Percentiles rank a stretch among this genome's conserved stretches.
phyloP scores from a whole-genome alignment of 2,888 invertebrate genomes.

The Cabera pusaria region DNA sequence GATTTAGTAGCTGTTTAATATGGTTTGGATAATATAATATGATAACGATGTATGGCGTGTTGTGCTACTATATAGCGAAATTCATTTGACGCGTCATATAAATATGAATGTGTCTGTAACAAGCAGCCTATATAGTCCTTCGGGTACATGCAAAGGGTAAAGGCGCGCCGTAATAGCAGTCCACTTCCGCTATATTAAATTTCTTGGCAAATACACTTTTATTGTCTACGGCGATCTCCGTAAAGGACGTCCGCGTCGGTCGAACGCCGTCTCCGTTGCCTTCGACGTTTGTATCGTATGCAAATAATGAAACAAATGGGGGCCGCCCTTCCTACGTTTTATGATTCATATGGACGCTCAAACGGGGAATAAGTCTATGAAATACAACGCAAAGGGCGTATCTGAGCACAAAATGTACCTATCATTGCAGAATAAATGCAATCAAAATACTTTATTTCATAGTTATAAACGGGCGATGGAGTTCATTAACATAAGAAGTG shows the following conservation, averaged over 20 bases:
- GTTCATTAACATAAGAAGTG: conserved; percentile 23
- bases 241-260: conserved; percentile 55
- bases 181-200: conserved; percentile 83
- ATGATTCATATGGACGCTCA: conserved; percentile 67
- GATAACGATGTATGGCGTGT: too few relatives aligned
- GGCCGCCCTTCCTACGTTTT: conserved; percentile 63
- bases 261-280: conserved; percentile 56
- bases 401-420: conserved; percentile 43
- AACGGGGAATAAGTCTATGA: conserved; percentile 42
- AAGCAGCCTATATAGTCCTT: conserved; percentile 20
- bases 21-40: not conserved
- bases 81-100: too few relatives aligned
- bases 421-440: conserved; percentile 42
- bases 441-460: conserved; percentile 33
- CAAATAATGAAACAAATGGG: conserved; percentile 75
- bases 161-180: conserved; percentile 67
- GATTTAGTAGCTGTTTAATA: too few relatives aligned
- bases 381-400: conserved; percentile 52
- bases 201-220: conserved; percentile 83
- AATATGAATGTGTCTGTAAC: conserved; percentile 18
- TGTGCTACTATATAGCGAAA: too few relatives aligned
- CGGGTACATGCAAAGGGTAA: conserved; percentile 40
- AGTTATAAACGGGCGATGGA: conserved; percentile 37
- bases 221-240: conserved; percentile 74
- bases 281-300: conserved; percentile 72